Evolutionary conservation across 35 echinoderm and acorn worm genomes (phyloP), one percentile per base, ranked within the genome.

Genomic region (Strongylocentrotus purpuratus): DNA sequence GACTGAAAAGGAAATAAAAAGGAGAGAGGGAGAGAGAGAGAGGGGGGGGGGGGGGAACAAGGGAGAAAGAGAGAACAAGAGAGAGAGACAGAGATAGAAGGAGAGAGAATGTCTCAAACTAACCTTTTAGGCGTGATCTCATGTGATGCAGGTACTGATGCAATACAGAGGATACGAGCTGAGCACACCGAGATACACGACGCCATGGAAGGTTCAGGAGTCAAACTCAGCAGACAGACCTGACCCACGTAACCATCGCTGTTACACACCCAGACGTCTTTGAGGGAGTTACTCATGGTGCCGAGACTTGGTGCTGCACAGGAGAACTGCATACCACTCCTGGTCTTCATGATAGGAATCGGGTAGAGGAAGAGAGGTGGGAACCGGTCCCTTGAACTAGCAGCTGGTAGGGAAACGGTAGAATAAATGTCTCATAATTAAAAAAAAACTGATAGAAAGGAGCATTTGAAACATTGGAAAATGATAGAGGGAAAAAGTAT

Each of bases 321-420:
- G 65, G 98, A 97, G 94, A 99, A 99, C 98, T 99, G 98, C 98
- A 99, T 99, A 46, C 98, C 98, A 46, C 98, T 99, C 20, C 98
- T 97, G 4, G 98, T 99, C 96, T 99, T 99, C 94, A 97, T 97
- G 47, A 99, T 99, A 22, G 98, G 98, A 65, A 99, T 99, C n/a
- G 98, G 96, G 94, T 99, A 96, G 17, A 99, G 96, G 94, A 99
- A 99, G 41, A 96, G 94, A 0, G 98, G 98, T 11, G 98, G 98
- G 95, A 99, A 99, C 59, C 96, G 96, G 94, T 99, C 96, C 61
- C 96, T 95, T 46, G 98, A 99, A 93, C 95, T 94, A 6, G 97
- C 97, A 96, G 97, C 98, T 99, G 94, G 17, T 59, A 95, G 47
- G 32, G 46, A 88, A 88, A 86, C 28, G 46, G 52, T 45, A 78